Conservation (phyloP, 92 coral and sea anemone species). For the Epizoanthus scotinus region DNA sequence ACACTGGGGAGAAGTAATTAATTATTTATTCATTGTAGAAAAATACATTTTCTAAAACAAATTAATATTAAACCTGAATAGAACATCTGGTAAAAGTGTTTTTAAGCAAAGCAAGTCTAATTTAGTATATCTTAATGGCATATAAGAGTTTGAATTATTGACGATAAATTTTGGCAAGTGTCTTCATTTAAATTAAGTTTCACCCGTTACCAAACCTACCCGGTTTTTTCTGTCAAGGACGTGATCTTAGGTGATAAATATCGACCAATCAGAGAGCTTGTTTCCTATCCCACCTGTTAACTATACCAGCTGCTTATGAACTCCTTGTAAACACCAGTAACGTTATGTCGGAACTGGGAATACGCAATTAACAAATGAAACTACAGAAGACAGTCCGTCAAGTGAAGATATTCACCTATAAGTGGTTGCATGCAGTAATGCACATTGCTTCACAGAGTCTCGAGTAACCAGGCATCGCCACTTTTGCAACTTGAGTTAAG, state of each 20-base stretch:
- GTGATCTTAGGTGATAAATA: constrained; percentile 30
- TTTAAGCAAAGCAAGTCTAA: not conserved
- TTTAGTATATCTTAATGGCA: not conserved
- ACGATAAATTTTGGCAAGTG: not conserved
- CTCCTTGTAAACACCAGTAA: constrained; percentile 12
- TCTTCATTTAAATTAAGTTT: not conserved
- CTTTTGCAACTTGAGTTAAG: not conserved
- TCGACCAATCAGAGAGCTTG: not conserved
- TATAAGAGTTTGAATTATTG: not conserved
- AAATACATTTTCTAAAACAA: not conserved
- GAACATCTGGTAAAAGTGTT: not conserved
- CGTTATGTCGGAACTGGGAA: constrained; percentile 23
- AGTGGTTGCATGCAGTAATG: not conserved
- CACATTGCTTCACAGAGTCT: not conserved
- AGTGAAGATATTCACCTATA: not conserved
- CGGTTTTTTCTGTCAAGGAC: constrained; percentile 35
- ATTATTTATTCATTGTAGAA: not conserved
- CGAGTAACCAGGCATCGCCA: not conserved
- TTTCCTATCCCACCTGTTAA: constrained; percentile 18
- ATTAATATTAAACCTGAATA: not conserved
- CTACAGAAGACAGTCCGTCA: not conserved
- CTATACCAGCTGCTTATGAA: not conserved
- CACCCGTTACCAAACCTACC: constrained; percentile 19
- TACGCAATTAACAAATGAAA: not conserved
- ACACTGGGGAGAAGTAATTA: not conserved